Conservation (phyloP, 2,888 invertebrate species). For the Leptogaster cylindrica region DNA sequence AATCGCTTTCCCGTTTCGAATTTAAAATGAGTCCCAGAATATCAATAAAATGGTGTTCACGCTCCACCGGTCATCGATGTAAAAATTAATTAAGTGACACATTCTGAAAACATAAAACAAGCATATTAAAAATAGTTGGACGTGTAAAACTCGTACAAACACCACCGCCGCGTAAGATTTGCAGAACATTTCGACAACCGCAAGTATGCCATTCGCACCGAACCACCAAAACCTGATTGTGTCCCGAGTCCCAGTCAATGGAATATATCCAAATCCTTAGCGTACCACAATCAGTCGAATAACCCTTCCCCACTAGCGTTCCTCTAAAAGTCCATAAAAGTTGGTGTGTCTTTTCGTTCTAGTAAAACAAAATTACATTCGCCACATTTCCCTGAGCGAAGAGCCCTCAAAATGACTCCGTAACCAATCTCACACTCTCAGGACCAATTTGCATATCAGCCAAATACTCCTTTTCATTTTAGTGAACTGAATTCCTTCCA, state of each 20-base stretch:
- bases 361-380: constrained; percentile 38
- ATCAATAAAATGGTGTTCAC: not conserved
- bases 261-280: constrained; percentile 31
- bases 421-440: constrained; percentile 1
- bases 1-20: no score
- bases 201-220: constrained; percentile 25
- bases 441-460: constrained; percentile 32
- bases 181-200: constrained; percentile 2
- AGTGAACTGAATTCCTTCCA: not conserved
- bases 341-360: constrained; percentile 18
- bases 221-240: constrained; percentile 8
- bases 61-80: not conserved
- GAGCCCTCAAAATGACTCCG: constrained; percentile 3
- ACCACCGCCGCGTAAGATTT: constrained; percentile 18
- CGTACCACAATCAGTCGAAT: constrained; percentile 32
- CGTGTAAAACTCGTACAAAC: constrained; percentile 12
- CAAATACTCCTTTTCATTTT: not conserved
- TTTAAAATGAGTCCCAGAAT: no score
- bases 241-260: constrained; percentile 15
- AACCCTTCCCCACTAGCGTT: not conserved
- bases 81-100: constrained; percentile 22
- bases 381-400: constrained; percentile 12
- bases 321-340: constrained; percentile 21
- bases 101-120: constrained; percentile 12
- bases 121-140: not conserved